Evolutionary conservation across 92 coral and sea anemone genomes (phyloP).

Genomic region (Montipora capitata): DNA sequence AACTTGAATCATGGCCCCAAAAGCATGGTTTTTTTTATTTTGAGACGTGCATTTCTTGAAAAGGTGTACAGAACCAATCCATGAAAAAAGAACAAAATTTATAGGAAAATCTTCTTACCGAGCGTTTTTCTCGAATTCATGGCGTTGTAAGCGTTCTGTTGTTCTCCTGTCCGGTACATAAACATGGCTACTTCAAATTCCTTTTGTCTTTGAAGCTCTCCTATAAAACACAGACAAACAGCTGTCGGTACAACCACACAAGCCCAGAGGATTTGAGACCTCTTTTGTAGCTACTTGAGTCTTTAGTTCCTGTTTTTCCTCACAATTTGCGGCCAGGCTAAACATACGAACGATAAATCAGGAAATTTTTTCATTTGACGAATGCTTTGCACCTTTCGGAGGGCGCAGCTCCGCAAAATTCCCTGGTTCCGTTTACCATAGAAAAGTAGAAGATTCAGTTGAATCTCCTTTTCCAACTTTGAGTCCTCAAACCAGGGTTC

Average conservation of each 20-base stretch:
- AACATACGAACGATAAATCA: not conserved
- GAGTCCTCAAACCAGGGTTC: no score
- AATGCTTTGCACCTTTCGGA: no score
- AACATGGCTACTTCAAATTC: slow-evolving; percentile 97
- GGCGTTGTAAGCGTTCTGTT: slow-evolving; percentile 82
- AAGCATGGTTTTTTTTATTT: no score
- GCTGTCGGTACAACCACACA: not conserved
- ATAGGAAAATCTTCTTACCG: slow-evolving; percentile 1
- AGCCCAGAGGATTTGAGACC: not conserved
- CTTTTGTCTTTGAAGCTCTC: slow-evolving; percentile 92
- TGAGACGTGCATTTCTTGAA: not conserved
- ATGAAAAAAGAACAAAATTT: not conserved
- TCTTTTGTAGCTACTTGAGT: not conserved
- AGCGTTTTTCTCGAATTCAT: slow-evolving; percentile 53
- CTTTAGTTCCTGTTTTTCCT: not conserved
- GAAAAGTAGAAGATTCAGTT: no score
- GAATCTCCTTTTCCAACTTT: no score
- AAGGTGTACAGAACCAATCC: not conserved
- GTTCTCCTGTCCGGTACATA: slow-evolving; percentile 95
- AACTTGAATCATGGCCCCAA: no score
- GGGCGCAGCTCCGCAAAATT: no score
- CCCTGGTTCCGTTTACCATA: no score
- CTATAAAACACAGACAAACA: slow-evolving; percentile 36
- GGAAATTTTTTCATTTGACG: not conserved
- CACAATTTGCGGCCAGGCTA: not conserved